These are phyloP conservation scores for Pedetes capensis DNA, from an alignment of 2,113 vertebrate genomes.

Conservation along the genomic window DNA sequence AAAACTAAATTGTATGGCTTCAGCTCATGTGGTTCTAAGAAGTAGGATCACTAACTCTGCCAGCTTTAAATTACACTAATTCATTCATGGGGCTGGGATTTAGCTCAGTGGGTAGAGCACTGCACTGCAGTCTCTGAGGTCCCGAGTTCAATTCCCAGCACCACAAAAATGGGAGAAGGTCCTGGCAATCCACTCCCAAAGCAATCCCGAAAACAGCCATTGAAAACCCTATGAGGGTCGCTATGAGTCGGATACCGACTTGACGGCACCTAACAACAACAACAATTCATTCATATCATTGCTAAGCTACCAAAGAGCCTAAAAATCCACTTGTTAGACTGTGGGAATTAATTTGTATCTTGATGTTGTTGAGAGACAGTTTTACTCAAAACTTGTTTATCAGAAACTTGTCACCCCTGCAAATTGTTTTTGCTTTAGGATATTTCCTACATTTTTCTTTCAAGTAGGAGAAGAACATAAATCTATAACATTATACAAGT, in stretches of 20 bases:
- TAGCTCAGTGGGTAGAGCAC: no score
- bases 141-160: no score
- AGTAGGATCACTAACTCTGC: background rate
- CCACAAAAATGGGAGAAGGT: no score
- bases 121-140: no score
- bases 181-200: no score
- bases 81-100: no score
- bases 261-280: no score
- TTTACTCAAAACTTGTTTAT: background rate
- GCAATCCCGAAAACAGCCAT: no score
- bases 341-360: background rate
- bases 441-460: background rate
- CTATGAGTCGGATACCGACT: no score
- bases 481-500: background rate
- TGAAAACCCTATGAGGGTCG: no score
- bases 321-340: background rate
- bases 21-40: background rate
- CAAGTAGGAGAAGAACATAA: background rate
- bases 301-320: background rate
- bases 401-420: background rate
- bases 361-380: background rate
- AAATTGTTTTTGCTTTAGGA: background rate
- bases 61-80: background rate
- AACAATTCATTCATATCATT: no score
- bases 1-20: background rate